Evolutionary conservation across 2,888 invertebrate species (phyloP), one percentile per base, ranked within the genome.

Genomic region (Muschampia plurimacula): DNA sequence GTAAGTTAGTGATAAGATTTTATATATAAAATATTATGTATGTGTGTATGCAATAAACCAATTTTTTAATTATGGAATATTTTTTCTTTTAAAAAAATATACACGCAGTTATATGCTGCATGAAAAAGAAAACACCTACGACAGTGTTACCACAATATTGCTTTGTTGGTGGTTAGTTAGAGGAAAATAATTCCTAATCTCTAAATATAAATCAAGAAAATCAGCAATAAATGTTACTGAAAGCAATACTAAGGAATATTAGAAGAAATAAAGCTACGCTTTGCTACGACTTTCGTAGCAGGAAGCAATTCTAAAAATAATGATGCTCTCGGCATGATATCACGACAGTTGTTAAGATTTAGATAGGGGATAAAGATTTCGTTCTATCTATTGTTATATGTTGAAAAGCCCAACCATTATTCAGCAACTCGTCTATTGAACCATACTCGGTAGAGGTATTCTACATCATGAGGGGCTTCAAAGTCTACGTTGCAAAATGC

Each of bases 181-280:
- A 36, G 60, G 62, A 62, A 62, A 39, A 62, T 62, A 9, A 36
- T 62, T 62, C 7, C 9, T 15, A n/a, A 15, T 62, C 5, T 41
- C 9, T 32, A 39, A 39, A n/a, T 36, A 62, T 62, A 41, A 62
- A 62, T 41, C 62, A 62, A 62, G 36, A 9, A 62, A 62, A 41
- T 62, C 62, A 62, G 62, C 39, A 62, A 62, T 62, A 41, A 39
- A 62, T 62, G n/a, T 39, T 13, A 62, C 36, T 9, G n/a, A 41
- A 41, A 62, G 62, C n/a, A 9, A 62, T 62, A 62, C 4, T 62
- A 8, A 62, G 36, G 12, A 13, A 39, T 41, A 62, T 41, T 7
- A 62, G 2, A 39, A 39, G n/a, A 39, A 62, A 62, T 62, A 62
- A 62, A 39, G 22, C 39, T 62, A 15, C 39, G 39, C 9, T 41